Evolutionary conservation across 2,113 vertebrate genomes (phyloP), one percentile per base, ranked within the genome.

Genomic region (Xiphophorus couchianus): DNA sequence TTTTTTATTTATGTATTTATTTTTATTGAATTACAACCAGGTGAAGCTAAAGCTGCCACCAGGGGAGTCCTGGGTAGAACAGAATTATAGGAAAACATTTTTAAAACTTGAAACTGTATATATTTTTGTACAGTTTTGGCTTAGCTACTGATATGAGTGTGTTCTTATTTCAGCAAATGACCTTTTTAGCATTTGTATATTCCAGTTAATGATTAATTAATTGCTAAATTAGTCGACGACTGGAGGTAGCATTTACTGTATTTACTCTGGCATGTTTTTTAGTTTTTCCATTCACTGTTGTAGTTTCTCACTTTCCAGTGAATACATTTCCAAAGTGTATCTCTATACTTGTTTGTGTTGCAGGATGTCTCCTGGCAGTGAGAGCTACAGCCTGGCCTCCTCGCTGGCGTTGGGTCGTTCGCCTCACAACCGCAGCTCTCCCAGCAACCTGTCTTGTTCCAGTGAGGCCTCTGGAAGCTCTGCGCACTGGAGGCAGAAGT

Each of bases 401-500:
- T 98, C 97, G 62, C 93, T 98, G 82, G 96, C 96, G 28, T 89
- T 98, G 83, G 96, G 96, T 28, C 95, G 97, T 69, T 96, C 97
- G 17, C 96, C 97, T 63, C 97, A 97, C 81, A 97, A 97, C 85
- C 97, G 98, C 30, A 98, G 95, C 90, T 99, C 98, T 73, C 97
- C 98, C 30, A 98, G 97, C 94, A 99, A 95, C 94, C 91, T 99
- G 11, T 98, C 97, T 3, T 98, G 96, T 71, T 97, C 96, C 72
- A 99, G 96, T 39, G 98, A 99, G 39, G 94, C 96, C 86, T 98
- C 97, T 61, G 96, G 93, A 66, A 94, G 96, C 90, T 95, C 97
- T 35, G 96, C 96, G 0, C 97, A 97, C 93, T 95, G 94, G 93
- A 96, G 97, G 60, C 98, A 99, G 80, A 99, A 98, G 91, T 99